phyloP scores from a whole-genome alignment of 2,888 invertebrate species.

The Dasysyrphus albostriatus region DNA sequence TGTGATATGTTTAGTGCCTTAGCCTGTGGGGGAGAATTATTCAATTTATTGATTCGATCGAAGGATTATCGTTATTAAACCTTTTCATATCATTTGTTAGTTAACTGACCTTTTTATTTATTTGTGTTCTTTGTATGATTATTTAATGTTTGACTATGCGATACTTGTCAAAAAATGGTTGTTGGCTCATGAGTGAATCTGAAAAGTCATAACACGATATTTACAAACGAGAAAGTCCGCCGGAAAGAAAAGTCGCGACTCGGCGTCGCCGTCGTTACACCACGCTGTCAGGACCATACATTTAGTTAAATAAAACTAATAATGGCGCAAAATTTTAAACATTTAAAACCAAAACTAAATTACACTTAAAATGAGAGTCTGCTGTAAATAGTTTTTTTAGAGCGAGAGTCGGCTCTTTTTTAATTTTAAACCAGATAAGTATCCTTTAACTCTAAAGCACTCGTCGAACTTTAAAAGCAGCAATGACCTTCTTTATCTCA shows the following conservation, averaged over 20 bases:
- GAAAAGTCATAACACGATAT: background rate
- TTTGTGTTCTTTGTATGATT: background rate
- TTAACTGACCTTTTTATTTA: background rate
- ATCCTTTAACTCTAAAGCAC: no score
- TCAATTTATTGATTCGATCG: conserved; percentile 63
- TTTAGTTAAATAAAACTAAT: no score
- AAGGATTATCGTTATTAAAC: conserved; percentile 38
- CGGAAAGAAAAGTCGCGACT: background rate
- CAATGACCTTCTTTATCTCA: no score
- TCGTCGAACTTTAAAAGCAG: no score
- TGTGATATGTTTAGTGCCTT: conserved; percentile 27
- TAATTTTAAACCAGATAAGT: no score
- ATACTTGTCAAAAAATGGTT: background rate
- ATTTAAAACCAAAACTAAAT: no score
- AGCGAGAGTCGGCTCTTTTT: no score
- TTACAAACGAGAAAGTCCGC: background rate
- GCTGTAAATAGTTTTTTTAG: no score
- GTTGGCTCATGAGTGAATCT: background rate
- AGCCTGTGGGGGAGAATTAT: conserved; percentile 47
- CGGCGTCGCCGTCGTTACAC: background rate
- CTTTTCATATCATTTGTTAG: background rate
- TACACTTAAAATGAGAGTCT: no score
- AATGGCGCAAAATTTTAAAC: no score
- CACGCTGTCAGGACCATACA: background rate
- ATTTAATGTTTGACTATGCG: background rate